phyloP scores from a whole-genome alignment of 2,797 vertebrate genomes.

The Pipistrellus nathusii region DNA sequence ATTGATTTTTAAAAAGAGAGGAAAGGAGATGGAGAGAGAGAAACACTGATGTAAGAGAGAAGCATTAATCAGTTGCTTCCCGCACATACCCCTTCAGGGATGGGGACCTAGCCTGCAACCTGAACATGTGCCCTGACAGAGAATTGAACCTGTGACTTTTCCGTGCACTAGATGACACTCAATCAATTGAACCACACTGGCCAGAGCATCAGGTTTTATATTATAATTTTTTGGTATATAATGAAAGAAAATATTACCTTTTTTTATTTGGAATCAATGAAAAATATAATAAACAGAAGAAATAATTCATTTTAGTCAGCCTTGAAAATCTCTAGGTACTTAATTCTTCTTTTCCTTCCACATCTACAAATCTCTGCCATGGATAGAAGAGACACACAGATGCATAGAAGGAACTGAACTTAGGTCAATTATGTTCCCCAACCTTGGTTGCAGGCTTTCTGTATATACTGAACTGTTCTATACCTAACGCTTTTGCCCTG shows the following conservation, averaged over 20 bases:
- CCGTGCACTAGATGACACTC: not conserved
- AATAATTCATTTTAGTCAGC: not conserved
- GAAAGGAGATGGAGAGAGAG: not conserved
- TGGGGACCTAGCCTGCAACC: not conserved
- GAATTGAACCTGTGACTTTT: not conserved
- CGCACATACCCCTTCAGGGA: not conserved
- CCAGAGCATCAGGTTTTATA: not conserved
- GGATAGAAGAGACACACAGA: not conserved
- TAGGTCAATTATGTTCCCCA: not conserved
- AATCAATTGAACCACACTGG: not conserved
- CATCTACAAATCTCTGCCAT: not conserved
- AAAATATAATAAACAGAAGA: not conserved
- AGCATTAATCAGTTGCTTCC: not conserved
- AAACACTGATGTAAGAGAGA: not conserved
- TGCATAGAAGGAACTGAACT: not conserved
- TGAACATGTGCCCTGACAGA: not conserved
- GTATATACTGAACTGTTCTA: not conserved
- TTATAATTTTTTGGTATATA: not conserved
- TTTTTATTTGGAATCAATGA: conserved; percentile 7
- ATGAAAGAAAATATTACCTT: not conserved
- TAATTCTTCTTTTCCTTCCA: conserved; percentile 11
- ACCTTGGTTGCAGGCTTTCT: not conserved
- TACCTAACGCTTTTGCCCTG: not conserved
- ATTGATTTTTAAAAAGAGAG: not conserved
- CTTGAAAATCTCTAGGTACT: not conserved